Base-by-base conservation (phyloP, 92 coral and sea anemone genomes). In the Zoanthus sansibaricus region DNA sequence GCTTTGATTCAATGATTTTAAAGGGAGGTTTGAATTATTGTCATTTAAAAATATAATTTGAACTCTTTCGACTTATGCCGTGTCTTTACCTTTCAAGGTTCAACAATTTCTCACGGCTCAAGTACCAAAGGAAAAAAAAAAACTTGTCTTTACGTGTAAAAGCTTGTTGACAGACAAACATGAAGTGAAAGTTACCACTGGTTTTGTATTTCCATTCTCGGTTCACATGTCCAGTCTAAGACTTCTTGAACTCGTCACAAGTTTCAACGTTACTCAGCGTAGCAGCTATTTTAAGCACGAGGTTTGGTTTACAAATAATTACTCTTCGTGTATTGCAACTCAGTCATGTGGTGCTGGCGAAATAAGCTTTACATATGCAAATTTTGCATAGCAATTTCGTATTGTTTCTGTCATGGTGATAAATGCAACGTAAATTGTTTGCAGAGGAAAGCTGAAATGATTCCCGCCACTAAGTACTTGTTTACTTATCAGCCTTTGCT, bases 401-500 rank as follows among this genome's bases (percentile, higher is more conserved):
- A 80, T 80, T 66, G 72, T 80, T 21, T 52, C 58, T 30, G 85
- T 64, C 75, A 67, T 80, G 85, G 75, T 62, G 85, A 66, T 80
- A 79, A 80, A 80, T 80, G 30, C 85, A 66, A 80, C 62, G 71
- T 70, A 80, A 80, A 80, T 80, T 80, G 75, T 80, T 80, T 80
- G 61, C 58, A 80, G 47, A 80, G 66, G 62, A 80, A 80, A 80
- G 75, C 61, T 80, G 75, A 49, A 80, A 80, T 80, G 17, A 80
- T 80, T 76, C 75, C 72, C 56, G 55, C 59, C 85, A 80, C 75
- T 64, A 80, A 80, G 64, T 33, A 46, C 17, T 45, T 66, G 73
- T 67, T 80, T 46, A 69, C 85, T 80, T 66, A 9, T 32, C 67
- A 80, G 75, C 85, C 25, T 52, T 71, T 8, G 9, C 75, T 67